Evolutionary conservation across 2,113 vertebrate genomes (phyloP).

Genomic region (Clarias batrachus): DNA sequence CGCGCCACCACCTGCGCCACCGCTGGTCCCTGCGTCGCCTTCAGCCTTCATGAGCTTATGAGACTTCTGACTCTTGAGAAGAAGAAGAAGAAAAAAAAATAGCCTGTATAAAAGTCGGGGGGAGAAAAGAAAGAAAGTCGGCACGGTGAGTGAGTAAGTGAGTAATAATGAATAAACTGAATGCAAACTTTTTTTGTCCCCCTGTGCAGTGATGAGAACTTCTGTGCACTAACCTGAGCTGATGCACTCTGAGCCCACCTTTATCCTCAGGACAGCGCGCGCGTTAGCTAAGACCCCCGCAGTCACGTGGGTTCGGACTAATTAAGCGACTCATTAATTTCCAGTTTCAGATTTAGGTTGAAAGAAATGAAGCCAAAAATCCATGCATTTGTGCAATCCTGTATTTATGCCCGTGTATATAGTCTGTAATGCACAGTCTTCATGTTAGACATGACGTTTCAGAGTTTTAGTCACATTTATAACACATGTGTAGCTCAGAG

Average conservation of each 20-base stretch:
- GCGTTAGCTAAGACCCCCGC: conserved; percentile 22
- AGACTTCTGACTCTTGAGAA: neutral
- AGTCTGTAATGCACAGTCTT: too few relatives aligned
- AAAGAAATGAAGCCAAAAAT: neutral
- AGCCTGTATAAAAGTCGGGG: neutral
- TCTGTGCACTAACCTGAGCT: neutral
- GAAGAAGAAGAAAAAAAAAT: neutral
- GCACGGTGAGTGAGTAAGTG: neutral
- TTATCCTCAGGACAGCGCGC: conserved; percentile 29
- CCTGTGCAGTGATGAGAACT: neutral
- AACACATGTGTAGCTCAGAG: neutral
- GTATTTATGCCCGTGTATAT: neutral
- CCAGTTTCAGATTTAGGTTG: neutral
- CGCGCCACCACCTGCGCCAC: conserved; percentile 51
- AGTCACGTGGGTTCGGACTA: conserved; percentile 43
- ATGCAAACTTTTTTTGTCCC: neutral
- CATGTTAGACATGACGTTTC: neutral
- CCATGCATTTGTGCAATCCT: neutral
- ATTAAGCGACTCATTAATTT: conserved; percentile 34
- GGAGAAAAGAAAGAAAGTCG: neutral
- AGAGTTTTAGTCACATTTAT: neutral
- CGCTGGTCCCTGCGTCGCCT: conserved; percentile 24
- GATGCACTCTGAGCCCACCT: conserved; percentile 18
- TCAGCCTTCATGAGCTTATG: conserved; percentile 73
- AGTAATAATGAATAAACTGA: neutral